phyloP scores from a whole-genome alignment of 2,113 vertebrate genomes.

The Cephalopholis sonnerati region DNA sequence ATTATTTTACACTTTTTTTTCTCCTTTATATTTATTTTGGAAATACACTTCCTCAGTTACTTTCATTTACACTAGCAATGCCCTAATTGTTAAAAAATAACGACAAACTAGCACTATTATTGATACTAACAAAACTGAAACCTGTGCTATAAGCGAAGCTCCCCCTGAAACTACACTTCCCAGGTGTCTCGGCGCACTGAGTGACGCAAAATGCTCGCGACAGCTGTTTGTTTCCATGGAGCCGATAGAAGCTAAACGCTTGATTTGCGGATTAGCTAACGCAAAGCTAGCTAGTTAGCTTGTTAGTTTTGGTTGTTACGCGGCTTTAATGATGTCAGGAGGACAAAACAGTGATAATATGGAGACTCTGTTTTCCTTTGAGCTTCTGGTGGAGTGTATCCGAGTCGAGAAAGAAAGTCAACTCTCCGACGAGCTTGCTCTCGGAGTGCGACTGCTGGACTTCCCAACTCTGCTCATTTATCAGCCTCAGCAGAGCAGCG shows the following conservation, averaged over 20 bases:
- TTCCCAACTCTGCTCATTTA: slow-evolving; percentile 90
- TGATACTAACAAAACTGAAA: not conserved
- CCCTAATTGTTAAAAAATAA: not conserved
- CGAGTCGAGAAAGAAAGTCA: slow-evolving; percentile 59
- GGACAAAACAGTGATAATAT: slow-evolving; percentile 12
- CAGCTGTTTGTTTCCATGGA: slow-evolving; percentile 76
- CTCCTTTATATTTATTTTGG: not conserved
- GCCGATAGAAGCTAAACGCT: slow-evolving; percentile 44
- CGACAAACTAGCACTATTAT: not conserved
- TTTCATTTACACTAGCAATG: not conserved
- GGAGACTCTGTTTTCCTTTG: slow-evolving; percentile 87
- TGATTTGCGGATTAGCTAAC: slow-evolving; percentile 27
- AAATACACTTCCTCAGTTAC: not conserved
- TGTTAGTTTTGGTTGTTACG: not conserved
- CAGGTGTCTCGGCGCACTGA: accelerated
- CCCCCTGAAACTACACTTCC: slow-evolving; percentile 55
- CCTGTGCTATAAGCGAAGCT: not conserved
- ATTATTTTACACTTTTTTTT: not conserved
- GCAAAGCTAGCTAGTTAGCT: not conserved
- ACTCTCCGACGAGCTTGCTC: slow-evolving; percentile 74
- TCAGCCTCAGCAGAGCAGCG: slow-evolving; percentile 45
- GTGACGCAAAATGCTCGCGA: slow-evolving; percentile 68
- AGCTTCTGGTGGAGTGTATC: slow-evolving; percentile 88
- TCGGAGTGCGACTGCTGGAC: slow-evolving; percentile 89
- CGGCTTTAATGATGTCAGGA: slow-evolving; percentile 58